Conservation (phyloP, 1,140 invertebrate species). For the Pogonomyrmex barbatus region DNA sequence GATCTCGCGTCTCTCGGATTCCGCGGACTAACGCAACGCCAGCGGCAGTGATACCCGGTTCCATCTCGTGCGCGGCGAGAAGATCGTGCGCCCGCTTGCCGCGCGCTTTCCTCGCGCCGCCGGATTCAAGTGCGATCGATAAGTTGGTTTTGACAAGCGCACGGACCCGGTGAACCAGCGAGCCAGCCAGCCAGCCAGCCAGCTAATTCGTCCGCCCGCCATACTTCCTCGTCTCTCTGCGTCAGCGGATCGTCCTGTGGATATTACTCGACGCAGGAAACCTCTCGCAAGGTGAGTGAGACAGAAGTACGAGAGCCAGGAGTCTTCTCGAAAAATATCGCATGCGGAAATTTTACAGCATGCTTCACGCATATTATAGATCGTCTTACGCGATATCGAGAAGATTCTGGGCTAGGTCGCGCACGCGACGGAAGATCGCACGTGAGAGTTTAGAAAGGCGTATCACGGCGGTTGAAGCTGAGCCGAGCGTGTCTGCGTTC, state of each 20-base stretch:
- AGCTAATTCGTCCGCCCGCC: not conserved
- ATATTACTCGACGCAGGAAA: conserved; percentile 66
- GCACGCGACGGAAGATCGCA: not conserved
- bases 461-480: not conserved
- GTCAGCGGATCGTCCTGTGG: conserved; percentile 47
- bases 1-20: conserved; percentile 46
- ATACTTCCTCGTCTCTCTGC: not conserved
- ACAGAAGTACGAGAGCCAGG: no score
- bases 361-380: no score
- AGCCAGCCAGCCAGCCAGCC: not conserved
- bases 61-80: conserved; percentile 22
- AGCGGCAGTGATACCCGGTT: conserved; percentile 33
- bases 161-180: conserved; percentile 15
- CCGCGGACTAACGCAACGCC: conserved; percentile 7
- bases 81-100: conserved; percentile 12
- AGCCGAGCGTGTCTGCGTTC: conserved; percentile 55
- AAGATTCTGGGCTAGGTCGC: no score
- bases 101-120: not conserved
- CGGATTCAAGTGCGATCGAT: conserved; percentile 69
- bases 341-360: no score
- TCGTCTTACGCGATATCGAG: no score
- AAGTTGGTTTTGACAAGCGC: conserved; percentile 68
- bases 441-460: conserved; percentile 54
- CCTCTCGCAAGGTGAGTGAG: conserved; percentile 57
- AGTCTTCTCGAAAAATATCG: no score